A percentile compares a stretch with the other conserved stretches of the same genome.
Evolutionary conservation across 2,113 vertebrate species (phyloP).

Genomic region (Mus musculus): DNA sequence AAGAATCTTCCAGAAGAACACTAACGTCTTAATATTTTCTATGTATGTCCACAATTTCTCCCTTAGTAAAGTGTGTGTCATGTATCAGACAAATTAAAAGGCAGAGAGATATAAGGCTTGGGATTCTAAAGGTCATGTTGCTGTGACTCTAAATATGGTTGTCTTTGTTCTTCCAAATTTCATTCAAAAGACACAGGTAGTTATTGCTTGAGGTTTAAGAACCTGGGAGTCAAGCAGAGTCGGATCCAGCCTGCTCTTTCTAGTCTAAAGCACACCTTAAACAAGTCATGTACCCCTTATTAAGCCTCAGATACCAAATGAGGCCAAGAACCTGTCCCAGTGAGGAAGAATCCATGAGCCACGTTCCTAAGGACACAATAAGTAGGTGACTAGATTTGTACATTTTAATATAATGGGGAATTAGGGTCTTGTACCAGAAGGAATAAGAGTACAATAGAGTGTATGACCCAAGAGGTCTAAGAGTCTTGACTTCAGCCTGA

Average conservation of each 20-base stretch:
- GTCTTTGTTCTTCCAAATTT: not conserved
- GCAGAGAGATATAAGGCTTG: not conserved
- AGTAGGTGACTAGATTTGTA: not conserved
- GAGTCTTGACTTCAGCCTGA: not conserved
- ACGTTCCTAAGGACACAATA: not conserved
- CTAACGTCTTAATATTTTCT: not conserved
- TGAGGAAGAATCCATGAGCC: not conserved
- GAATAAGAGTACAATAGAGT: not conserved
- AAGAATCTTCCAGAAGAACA: not conserved
- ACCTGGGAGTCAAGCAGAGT: not conserved
- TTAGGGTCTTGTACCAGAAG: not conserved
- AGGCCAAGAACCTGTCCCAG: not conserved
- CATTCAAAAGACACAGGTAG: not conserved
- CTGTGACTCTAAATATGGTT: not conserved
- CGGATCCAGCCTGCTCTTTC: not conserved
- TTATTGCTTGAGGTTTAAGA: not conserved
- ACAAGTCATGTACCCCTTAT: not conserved
- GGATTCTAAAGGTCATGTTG: not conserved
- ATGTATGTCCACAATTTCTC: not conserved
- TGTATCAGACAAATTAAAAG: not conserved
- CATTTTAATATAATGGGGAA: not conserved
- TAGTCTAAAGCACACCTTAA: not conserved
- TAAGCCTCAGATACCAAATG: not conserved
- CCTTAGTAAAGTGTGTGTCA: not conserved
- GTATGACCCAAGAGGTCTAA: not conserved